These are phyloP conservation scores for Oncorhynchus masou DNA, from an alignment of 2,113 vertebrate genomes.

Conservation along the genomic window DNA sequence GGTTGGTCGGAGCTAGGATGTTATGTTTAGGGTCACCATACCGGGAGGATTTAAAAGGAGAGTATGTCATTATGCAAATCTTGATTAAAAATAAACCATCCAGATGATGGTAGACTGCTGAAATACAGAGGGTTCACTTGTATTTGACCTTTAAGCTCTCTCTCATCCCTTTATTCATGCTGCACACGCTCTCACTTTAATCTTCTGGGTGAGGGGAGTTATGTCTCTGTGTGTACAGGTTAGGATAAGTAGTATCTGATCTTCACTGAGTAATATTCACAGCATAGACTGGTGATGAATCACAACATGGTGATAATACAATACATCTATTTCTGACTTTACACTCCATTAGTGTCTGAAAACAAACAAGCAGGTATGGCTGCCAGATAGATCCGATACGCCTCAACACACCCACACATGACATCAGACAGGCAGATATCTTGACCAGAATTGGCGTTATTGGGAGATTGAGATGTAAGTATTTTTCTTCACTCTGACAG, in stretches of 20 bases:
- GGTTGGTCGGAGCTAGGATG: not conserved
- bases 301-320: not conserved
- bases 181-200: not conserved
- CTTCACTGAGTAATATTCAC: no score
- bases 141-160: not conserved
- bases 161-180: not conserved
- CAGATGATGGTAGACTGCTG: not conserved
- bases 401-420: no score
- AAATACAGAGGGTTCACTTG: not conserved
- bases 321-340: not conserved
- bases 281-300: no score
- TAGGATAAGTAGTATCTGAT: not conserved
- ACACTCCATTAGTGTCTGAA: not conserved
- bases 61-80: not conserved
- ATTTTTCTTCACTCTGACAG: not conserved
- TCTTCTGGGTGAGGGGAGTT: not conserved
- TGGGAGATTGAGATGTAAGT: not conserved
- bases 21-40: slow-evolving; percentile 10
- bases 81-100: slow-evolving; percentile 21
- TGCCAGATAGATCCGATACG: not conserved
- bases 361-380: not conserved
- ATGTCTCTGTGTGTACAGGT: not conserved
- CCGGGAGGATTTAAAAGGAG: not conserved
- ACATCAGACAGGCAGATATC: not conserved
- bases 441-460: not conserved